Evolutionary conservation across 2,888 invertebrate genomes (phyloP).

Genomic region (Didymodactylos carnosus): DNA sequence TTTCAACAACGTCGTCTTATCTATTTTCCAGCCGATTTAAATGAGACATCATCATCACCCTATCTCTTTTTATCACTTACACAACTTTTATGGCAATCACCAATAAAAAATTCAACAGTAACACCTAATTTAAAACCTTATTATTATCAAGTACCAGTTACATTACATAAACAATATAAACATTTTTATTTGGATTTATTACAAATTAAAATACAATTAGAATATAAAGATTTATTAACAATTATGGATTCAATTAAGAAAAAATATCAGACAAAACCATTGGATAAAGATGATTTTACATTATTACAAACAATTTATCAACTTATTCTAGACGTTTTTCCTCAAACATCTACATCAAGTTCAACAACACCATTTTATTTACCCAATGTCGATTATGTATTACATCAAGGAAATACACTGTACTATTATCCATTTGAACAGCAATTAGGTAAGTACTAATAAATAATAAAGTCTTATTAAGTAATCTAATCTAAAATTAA

Average conservation of each 20-base stretch:
- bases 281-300: slow-evolving; percentile 10
- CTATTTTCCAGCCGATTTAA: no score
- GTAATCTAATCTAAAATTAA: no score
- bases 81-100: not conserved
- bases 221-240: slow-evolving; percentile 1
- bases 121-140: slow-evolving; percentile 4
- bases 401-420: not conserved
- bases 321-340: slow-evolving; percentile 5
- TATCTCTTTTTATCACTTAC: not conserved
- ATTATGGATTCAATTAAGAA: slow-evolving; percentile 4
- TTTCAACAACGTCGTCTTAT: not conserved
- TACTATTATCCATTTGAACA: not conserved
- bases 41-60: not conserved
- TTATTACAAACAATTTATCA: slow-evolving; percentile 9
- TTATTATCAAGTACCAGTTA: slow-evolving; percentile 2
- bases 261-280: slow-evolving; percentile 1
- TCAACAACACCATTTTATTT: slow-evolving; percentile 1
- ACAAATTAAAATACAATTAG: not conserved
- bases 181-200: slow-evolving; percentile 4
- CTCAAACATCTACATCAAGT: not conserved
- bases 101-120: not conserved
- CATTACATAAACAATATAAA: slow-evolving; percentile 2
- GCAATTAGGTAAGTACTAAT: not conserved
- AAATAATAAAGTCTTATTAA: no score
- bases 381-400: slow-evolving; percentile 3